phyloP scores from a whole-genome alignment of 2,113 vertebrate genomes.

The Globicephala melas region DNA sequence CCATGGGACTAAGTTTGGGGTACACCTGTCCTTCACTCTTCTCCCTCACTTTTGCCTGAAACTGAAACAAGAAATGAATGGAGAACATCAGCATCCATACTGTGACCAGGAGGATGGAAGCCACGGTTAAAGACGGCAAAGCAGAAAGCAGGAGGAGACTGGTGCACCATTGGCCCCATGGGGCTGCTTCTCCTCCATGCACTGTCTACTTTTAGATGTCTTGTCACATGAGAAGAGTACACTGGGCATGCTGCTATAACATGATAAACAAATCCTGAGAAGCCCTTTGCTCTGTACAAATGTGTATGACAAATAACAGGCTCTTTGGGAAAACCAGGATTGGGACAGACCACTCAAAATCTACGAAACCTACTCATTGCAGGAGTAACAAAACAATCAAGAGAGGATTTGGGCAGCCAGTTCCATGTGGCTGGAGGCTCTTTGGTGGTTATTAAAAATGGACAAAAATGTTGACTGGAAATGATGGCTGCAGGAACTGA shows the following conservation, averaged over 20 bases:
- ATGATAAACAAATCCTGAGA: not conserved
- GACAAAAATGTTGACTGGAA: not conserved
- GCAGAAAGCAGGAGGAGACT: not conserved
- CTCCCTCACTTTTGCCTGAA: not conserved
- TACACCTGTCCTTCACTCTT: not conserved
- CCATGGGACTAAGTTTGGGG: not conserved
- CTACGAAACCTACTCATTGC: not conserved
- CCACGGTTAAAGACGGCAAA: not conserved
- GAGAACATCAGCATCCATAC: not conserved
- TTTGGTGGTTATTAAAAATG: not conserved
- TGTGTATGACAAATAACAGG: not conserved
- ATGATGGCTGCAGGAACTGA: not conserved
- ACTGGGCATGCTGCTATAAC: not conserved
- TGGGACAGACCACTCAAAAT: not conserved
- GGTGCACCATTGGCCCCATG: accelerated
- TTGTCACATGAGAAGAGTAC: not conserved
- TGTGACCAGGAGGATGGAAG: not conserved
- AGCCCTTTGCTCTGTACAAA: not conserved
- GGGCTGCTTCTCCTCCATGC: not conserved
- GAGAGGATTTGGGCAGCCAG: not conserved
- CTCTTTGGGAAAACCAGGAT: not conserved
- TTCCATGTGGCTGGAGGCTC: not conserved
- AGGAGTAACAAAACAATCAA: not conserved
- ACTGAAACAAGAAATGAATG: too few relatives aligned
- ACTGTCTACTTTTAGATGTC: not conserved